These are phyloP conservation scores for Conus canariensis DNA, from an alignment of 2,888 invertebrate genomes.

Conservation along the genomic window DNA sequence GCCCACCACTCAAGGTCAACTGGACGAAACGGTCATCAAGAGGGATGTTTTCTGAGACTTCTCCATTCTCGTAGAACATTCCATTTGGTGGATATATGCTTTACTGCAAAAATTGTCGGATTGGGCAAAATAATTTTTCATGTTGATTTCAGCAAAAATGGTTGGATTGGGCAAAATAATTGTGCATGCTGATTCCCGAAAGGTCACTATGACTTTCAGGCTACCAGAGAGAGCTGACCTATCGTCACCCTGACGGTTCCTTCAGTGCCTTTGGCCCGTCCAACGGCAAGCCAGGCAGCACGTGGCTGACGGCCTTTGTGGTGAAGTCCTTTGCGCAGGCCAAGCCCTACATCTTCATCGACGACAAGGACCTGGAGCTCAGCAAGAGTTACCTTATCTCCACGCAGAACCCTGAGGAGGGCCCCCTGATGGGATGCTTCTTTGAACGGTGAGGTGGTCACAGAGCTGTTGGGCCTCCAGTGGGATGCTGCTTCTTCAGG, in stretches of 20 bases:
- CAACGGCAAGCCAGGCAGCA: slow-evolving; percentile 66
- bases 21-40: too few relatives aligned
- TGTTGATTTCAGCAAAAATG: too few relatives aligned
- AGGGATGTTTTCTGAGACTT: too few relatives aligned
- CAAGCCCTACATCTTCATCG: slow-evolving; percentile 80
- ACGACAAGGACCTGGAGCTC: slow-evolving; percentile 79
- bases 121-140: too few relatives aligned
- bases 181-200: too few relatives aligned
- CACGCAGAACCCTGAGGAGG: slow-evolving; percentile 83
- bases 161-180: too few relatives aligned
- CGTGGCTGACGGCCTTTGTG: slow-evolving; percentile 86
- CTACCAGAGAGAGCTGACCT: slow-evolving; percentile 94
- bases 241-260: slow-evolving; percentile 82
- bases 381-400: slow-evolving; percentile 65
- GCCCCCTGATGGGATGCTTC: slow-evolving; percentile 86
- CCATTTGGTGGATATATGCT: too few relatives aligned
- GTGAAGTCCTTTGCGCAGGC: slow-evolving; percentile 86
- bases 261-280: slow-evolving; percentile 76
- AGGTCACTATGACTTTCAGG: slow-evolving; percentile 76
- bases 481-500: too few relatives aligned
- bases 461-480: too few relatives aligned
- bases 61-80: too few relatives aligned
- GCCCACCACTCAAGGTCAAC: too few relatives aligned
- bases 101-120: too few relatives aligned
- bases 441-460: slow-evolving; percentile 75